Base-by-base conservation (phyloP, 2,797 vertebrate genomes). In the Paedocypris micromegethes region DNA sequence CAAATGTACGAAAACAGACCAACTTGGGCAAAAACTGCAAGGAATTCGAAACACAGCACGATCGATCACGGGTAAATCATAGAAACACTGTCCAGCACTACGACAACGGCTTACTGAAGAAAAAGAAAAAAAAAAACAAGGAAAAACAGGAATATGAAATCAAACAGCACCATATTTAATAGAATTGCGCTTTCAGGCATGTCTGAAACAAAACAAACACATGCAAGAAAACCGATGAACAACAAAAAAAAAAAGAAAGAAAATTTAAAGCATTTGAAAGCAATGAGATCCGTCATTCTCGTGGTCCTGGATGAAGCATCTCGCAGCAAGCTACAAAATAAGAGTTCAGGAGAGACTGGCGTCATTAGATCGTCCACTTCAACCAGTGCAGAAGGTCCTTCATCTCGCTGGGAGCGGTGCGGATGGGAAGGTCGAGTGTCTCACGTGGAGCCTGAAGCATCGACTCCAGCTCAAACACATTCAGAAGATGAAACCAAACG, bases 161-260 rank as follows among this genome's bases (percentile, higher is more conserved):
- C 23, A 66, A 72, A 65, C 64, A 80, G 76, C 79, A 80, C 79
- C 76, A 75, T 63, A 77, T 75, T 75, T 68, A 73, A 71, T 69
- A 73, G 59, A 66, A 66, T 51, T 75, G 67, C 1, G 76, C 76
- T 72, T 67, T 60, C 70, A 78, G 67, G 74, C 74, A 80, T 63
- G 70, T 70, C 67, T 55, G 63, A 69, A 69, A 68, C 53, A 76
- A 75, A 75, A 70, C 23, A 23, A 23, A 23, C 23, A 58, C 58
- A 68, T 65, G 55, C 39, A 52, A 70, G 53, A 77, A 78, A 57
- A 72, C 72, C 61, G 70, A 72, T 75, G 23, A 23, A 23, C 23
- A 23, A 77, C 9, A 23, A 47, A 72, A 64, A 52, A 45, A 38
- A 54, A 66, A 9, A 6, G 5, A 41, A 72, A 51, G 9, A 61